phyloP scores from a whole-genome alignment of 2,888 invertebrate genomes.

The Callosobruchus maculatus region DNA sequence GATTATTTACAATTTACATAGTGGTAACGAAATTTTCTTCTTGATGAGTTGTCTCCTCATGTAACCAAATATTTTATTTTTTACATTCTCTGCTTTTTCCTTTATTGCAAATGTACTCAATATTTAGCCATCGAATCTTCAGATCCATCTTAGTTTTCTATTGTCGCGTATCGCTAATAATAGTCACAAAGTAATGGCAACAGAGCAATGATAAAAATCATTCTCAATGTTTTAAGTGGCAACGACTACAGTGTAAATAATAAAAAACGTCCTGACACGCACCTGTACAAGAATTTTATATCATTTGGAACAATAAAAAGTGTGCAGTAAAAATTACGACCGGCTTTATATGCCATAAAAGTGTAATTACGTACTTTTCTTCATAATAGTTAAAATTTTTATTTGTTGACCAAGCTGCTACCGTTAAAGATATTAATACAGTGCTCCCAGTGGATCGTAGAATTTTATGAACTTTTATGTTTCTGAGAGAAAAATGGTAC shows the following conservation, averaged over 20 bases:
- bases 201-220: not conserved
- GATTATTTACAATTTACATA: too few relatives aligned
- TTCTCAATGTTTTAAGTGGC: not conserved
- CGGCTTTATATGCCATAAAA: not conserved
- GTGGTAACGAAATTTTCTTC: too few relatives aligned
- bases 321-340: not conserved
- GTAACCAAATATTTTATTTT: too few relatives aligned
- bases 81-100: too few relatives aligned
- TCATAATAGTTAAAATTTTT: not conserved
- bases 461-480: not conserved
- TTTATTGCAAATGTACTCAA: too few relatives aligned
- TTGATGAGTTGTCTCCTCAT: too few relatives aligned
- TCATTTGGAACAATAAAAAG: not conserved
- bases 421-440: not conserved
- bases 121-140: too few relatives aligned
- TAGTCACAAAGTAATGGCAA: too few relatives aligned
- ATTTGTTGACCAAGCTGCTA: not conserved
- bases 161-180: too few relatives aligned
- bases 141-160: too few relatives aligned
- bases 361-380: not conserved
- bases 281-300: not conserved
- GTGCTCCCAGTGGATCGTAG: not conserved
- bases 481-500: not conserved
- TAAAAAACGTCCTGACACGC: not conserved
- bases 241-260: not conserved